Evolutionary conservation across 2,113 vertebrate species (phyloP).

Genomic region (Panthera uncia): DNA sequence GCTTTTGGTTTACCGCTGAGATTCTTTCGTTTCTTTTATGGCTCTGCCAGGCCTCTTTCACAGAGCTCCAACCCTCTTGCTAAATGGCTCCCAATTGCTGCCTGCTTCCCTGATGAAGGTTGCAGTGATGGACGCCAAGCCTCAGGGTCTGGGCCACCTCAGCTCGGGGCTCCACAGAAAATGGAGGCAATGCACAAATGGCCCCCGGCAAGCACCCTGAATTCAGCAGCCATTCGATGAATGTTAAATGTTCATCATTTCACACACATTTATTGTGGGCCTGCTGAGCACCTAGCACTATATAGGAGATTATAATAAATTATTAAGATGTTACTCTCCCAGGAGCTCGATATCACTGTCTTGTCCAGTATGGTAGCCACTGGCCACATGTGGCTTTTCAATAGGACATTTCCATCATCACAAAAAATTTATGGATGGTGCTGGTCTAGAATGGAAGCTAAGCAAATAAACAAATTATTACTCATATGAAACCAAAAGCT

Average conservation of each 20-base stretch:
- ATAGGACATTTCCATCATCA: background rate
- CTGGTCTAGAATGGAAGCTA: background rate
- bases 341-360: background rate
- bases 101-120: background rate
- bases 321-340: background rate
- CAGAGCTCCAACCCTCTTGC: background rate
- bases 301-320: background rate
- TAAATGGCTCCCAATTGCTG: background rate
- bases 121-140: background rate
- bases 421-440: background rate
- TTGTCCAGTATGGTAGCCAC: background rate
- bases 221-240: background rate
- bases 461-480: background rate
- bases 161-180: background rate
- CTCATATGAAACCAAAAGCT: background rate
- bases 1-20: background rate
- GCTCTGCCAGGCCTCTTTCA: background rate
- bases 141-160: background rate
- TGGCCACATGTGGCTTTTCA: background rate
- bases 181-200: background rate
- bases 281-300: background rate
- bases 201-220: background rate
- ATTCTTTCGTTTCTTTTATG: background rate
- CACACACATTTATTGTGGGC: background rate
- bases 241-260: background rate